A percentile compares a stretch with the other conserved stretches of the same genome.
These are phyloP conservation scores for Archips xylosteana DNA, from an alignment of 2,888 invertebrate genomes.

Conservation along the genomic window DNA sequence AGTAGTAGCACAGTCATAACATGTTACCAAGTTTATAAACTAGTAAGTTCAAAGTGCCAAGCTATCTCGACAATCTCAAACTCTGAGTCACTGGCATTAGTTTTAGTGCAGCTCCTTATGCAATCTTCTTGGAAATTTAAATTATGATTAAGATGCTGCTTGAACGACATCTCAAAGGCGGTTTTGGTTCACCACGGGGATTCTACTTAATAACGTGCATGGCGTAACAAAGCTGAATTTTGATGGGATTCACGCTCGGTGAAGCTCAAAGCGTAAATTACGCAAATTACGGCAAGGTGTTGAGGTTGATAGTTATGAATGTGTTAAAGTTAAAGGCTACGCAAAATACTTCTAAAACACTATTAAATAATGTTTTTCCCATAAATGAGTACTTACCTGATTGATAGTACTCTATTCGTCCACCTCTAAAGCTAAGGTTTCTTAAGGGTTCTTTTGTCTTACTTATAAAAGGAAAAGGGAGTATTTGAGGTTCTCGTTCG, in stretches of 20 bases:
- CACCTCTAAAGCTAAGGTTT: neutral
- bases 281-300: neutral
- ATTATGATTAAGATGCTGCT: neutral
- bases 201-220: neutral
- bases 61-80: neutral
- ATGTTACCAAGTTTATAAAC: neutral
- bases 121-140: constrained; percentile 3
- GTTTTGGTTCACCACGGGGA: neutral
- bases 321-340: neutral
- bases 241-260: constrained; percentile 5
- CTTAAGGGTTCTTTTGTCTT: neutral
- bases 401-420: neutral
- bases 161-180: neutral
- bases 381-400: neutral
- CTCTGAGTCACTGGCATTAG: neutral
- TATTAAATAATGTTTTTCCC: too few relatives aligned
- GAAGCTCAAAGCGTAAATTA: neutral
- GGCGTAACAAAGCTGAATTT: constrained; percentile 8
- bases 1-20: neutral
- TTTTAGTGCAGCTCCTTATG: neutral
- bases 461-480: neutral
- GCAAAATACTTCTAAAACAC: too few relatives aligned
- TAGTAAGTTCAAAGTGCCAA: neutral
- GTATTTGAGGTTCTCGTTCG: neutral
- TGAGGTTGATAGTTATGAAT: neutral